Evolutionary conservation across 1,140 invertebrate species (phyloP), one percentile per base, ranked within the genome.

Genomic region (Megathymus violae): DNA sequence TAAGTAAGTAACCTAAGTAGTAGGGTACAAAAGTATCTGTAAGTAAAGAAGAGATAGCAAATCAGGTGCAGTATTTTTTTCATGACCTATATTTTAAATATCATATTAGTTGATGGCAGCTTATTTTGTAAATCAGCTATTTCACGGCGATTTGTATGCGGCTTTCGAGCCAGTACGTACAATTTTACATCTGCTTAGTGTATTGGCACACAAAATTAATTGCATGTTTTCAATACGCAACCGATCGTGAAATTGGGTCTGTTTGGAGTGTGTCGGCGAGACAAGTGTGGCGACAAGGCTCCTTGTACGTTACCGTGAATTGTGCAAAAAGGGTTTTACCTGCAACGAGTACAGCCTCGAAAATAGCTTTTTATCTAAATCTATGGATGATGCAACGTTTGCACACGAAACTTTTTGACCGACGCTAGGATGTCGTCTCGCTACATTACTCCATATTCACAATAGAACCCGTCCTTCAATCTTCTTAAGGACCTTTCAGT

Each of bases 301-400:
- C 69, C 73, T 83, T 82, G 74, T 71, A 64, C 63, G 74, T 68
- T 85, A 81, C 80, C 76, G 58, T 74, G 82, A 83, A 89, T 87
- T 91, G 88, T 85, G 88, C 86, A 90, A 89, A 88, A 88, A 80
- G 88, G 85, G 80, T 81, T 85, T 74, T 90, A 88, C 86, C 88
- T 88, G 86, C 67, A 67, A 70, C 50, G 31, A 58, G 51, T 80
- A 88, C 73, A 69, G n/a, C 54, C 40, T 19, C 9, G 54, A 46
- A 46, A 58, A 44, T 46, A 58, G 19, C 1, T 15, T 36, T 44
- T 10, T 14, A 7, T 5, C 14, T n/a, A 16, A 25, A 6, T 48
- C n/a, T 59, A 16, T 47, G 6, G 25, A 34, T 36, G 4, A 51
- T 22, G 44, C 22, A 59, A 58, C n/a, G 31, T 44, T n/a, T 46